These are phyloP conservation scores for Toxotes chatareus DNA, from an alignment of 2,113 vertebrate genomes.

Conservation along the genomic window DNA sequence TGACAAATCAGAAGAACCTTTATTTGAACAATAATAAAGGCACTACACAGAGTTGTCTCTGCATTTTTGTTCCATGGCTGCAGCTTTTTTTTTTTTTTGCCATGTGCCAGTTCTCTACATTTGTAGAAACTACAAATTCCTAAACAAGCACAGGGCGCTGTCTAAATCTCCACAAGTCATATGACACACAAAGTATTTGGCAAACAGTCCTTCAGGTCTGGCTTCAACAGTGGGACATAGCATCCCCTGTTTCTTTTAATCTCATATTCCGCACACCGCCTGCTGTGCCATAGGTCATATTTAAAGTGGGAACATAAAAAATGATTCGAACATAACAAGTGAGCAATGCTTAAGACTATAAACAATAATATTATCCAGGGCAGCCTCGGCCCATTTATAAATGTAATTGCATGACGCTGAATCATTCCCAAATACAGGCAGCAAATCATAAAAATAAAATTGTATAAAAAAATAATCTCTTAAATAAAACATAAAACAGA, in stretches of 20 bases:
- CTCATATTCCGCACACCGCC: constrained; percentile 1
- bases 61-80: constrained; percentile 13
- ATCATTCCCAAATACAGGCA: constrained; percentile 26
- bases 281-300: background rate
- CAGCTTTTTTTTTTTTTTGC: background rate
- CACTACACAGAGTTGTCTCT: constrained; percentile 53
- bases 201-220: constrained; percentile 21
- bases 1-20: constrained; percentile 42
- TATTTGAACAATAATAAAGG: constrained; percentile 66
- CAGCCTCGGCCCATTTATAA: background rate
- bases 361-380: background rate
- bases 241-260: constrained; percentile 2
- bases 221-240: constrained; percentile 2
- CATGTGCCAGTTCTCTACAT: constrained; percentile 8
- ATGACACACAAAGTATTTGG: constrained; percentile 27
- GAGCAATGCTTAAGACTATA: background rate
- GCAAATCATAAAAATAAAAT: constrained; percentile 53
- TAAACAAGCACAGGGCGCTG: constrained; percentile 1
- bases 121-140: constrained; percentile 13
- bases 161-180: background rate
- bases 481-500: constrained; percentile 61
- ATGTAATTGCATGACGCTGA: background rate
- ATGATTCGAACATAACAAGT: constrained; percentile 10
- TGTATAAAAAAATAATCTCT: constrained; percentile 64
- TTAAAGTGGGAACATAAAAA: constrained; percentile 3